Conservation (phyloP, 53 echinoderm and acorn worm species). For the Pentamera pediparva region DNA sequence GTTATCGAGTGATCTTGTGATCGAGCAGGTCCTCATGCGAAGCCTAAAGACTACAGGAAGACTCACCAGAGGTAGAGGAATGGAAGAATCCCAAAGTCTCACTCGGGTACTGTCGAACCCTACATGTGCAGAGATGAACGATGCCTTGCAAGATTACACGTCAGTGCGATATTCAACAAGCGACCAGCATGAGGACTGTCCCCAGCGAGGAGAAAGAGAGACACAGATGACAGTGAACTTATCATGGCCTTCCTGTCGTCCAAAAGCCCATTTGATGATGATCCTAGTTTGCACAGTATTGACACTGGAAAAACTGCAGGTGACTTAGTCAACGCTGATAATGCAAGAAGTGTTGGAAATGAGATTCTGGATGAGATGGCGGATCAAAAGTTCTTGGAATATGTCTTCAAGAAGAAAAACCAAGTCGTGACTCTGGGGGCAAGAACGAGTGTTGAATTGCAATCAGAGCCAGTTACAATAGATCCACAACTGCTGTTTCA, state of each 20-base stretch:
- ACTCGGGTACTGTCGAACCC: conserved; percentile 28
- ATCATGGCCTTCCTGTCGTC: background rate
- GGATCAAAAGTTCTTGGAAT: background rate
- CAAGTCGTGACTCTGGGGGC: conserved; percentile 8
- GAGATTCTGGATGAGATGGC: conserved; percentile 3
- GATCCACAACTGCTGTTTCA: conserved; percentile 32
- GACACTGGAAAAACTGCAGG: conserved; percentile 13
- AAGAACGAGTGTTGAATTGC: no score
- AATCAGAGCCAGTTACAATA: background rate
- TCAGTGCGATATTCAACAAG: background rate
- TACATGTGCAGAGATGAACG: background rate
- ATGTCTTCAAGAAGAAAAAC: background rate
- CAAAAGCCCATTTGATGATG: background rate
- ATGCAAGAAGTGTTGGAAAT: no score
- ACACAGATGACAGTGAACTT: background rate
- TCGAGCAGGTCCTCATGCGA: no score
- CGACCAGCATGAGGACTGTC: conserved; percentile 4
- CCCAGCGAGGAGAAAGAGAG: background rate
- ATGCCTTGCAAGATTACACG: background rate
- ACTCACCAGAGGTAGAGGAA: conserved; percentile 20
- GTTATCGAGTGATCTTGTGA: no score
- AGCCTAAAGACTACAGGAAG: no score
- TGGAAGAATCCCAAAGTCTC: conserved; percentile 17
- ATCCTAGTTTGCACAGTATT: background rate
- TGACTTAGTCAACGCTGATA: background rate